Base-by-base conservation (phyloP, 64 coral and sea anemone genomes). In the Dendrophyllia cribrosa region DNA sequence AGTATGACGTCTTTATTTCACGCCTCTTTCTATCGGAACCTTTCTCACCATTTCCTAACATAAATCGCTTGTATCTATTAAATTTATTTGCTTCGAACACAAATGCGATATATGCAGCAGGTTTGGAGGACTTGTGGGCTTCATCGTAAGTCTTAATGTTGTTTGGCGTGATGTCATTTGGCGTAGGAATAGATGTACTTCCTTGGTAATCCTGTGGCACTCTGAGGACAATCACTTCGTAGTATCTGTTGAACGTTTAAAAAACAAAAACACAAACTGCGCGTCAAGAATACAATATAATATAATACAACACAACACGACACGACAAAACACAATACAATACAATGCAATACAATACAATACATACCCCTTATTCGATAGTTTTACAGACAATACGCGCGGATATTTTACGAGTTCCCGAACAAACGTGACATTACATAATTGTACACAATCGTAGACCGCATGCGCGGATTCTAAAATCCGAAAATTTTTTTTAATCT, bases 81-180 rank as follows among this genome's bases (percentile, higher is more conserved):
- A 72, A 88, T 2, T 88, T 67, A 4, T 21, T 15, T 7, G 61
- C 22, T n/a, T 51, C 23, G 16, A 88, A 88, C 52, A 3, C 49
- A 20, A 88, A 74, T 8, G 70, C 85, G 12, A 88, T 49, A 44
- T 88, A 88, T 6, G 85, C 85, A 7, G 66, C 70, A 3, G 85
- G 69, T 14, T 9, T 34, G 0, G 51, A 25, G 7, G 68, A 88
- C 19, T 88, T 48, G 62, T 88, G 85, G 22, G 85, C 85, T 68
- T 53, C 66, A 34, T 70, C 70, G 46, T 88, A 88, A 10, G 67
- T 43, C 17, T 73, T 67, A 20, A 88, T 20, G 46, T 74, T 45
- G 3, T 13, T 46, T 44, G 72, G 49, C 3, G 34, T 11, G 20
- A 75, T 51, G 17, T 75, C 17, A 13, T 26, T 4, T 13, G 72